A percentile compares a stretch with the other conserved stretches of the same genome.
These are phyloP conservation scores for Phalera bucephala DNA, from an alignment of 2,888 invertebrate species.

Conservation along the genomic window DNA sequence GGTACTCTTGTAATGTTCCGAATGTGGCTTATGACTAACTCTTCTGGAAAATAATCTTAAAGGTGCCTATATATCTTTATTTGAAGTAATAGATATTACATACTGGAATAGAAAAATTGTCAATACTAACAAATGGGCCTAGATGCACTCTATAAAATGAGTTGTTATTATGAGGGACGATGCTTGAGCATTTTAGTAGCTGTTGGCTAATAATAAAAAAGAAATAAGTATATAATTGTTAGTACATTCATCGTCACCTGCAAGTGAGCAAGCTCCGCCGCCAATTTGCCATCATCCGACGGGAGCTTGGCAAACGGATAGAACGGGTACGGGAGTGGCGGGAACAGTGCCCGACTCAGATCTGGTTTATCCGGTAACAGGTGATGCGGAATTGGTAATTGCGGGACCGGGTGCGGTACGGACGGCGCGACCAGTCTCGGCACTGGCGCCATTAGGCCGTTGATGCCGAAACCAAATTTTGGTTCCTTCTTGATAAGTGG, in stretches of 20 bases:
- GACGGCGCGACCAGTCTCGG: constrained; percentile 74
- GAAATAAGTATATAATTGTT: too few relatives aligned
- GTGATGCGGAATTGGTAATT: constrained; percentile 74
- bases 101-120: too few relatives aligned
- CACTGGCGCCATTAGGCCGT: constrained; percentile 84
- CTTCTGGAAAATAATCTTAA: too few relatives aligned
- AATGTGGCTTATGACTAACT: too few relatives aligned
- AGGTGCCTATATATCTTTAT: too few relatives aligned
- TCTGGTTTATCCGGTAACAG: constrained; percentile 84
- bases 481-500: constrained; percentile 91
- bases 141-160: too few relatives aligned
- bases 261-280: constrained; percentile 87
- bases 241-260: constrained; percentile 51
- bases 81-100: too few relatives aligned
- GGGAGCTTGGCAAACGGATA: constrained; percentile 86
- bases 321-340: constrained; percentile 87
- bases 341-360: constrained; percentile 86
- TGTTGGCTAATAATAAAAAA: too few relatives aligned
- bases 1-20: too few relatives aligned
- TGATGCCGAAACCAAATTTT: constrained; percentile 87
- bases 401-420: constrained; percentile 69
- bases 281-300: constrained; percentile 81
- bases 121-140: too few relatives aligned
- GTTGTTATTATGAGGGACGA: too few relatives aligned
- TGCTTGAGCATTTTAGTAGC: too few relatives aligned